Conservation (phyloP, 2,888 invertebrate species). For the Zygothrica quintamaculata region DNA sequence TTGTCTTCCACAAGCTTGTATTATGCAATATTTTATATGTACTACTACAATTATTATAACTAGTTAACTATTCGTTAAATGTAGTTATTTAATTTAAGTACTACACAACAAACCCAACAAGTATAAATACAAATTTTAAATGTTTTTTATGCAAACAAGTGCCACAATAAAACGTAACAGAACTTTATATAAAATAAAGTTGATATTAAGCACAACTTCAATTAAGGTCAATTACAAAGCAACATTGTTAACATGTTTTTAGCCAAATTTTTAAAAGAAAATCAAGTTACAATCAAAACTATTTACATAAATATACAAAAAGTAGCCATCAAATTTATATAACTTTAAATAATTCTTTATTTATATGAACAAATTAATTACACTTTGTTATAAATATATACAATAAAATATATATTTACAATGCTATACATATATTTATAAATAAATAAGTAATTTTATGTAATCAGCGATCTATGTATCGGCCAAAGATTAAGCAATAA, state of each 20-base stretch:
- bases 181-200: conserved; percentile 23
- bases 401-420: conserved; percentile 14
- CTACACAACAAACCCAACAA: conserved; percentile 11
- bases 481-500: conserved; percentile 82
- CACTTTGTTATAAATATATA: conserved; percentile 41
- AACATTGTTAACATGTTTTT: conserved; percentile 39
- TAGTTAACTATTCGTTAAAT: no score
- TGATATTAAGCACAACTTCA: conserved; percentile 42
- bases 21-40: conserved; percentile 28
- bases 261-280: conserved; percentile 52
- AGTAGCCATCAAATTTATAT: conserved; percentile 59
- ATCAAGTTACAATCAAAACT: conserved; percentile 28
- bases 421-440: no score
- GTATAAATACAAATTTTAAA: conserved; percentile 19
- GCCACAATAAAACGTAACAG: conserved; percentile 59
- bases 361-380: conserved; percentile 54
- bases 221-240: conserved; percentile 58
- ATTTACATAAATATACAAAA: conserved; percentile 48
- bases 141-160: conserved; percentile 72
- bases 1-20: conserved; percentile 70
- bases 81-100: conserved; percentile 4
- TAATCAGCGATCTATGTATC: conserved; percentile 77
- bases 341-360: conserved; percentile 25
- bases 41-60: conserved; percentile 5
- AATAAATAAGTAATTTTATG: conserved; percentile 30